These are phyloP conservation scores for Gila robusta DNA, from an alignment of 2,797 vertebrate genomes.

Conservation along the genomic window DNA sequence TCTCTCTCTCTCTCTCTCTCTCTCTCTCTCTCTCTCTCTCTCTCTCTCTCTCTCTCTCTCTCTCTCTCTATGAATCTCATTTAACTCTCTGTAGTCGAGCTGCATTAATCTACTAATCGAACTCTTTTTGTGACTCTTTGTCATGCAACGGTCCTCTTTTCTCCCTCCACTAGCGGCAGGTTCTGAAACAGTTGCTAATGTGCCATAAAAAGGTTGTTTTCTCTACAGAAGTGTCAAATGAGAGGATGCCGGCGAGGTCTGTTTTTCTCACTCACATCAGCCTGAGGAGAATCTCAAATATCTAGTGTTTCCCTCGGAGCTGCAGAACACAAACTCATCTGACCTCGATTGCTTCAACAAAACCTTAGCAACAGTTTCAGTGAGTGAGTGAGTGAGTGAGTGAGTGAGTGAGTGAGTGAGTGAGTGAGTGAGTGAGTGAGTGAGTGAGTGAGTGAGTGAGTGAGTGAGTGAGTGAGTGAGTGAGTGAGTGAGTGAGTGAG, in stretches of 20 bases:
- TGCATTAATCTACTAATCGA: neutral
- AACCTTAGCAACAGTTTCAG: neutral
- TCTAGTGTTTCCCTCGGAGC: neutral
- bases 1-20: too few species aligned
- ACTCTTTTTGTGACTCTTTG: neutral
- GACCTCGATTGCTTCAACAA: neutral
- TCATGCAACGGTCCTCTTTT: neutral
- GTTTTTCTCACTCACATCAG: constrained; percentile 8
- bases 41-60: too few species aligned
- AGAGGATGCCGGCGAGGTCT: neutral
- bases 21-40: too few species aligned
- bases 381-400: too few species aligned
- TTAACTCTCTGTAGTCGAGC: too few species aligned
- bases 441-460: too few species aligned
- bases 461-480: too few species aligned
- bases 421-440: too few species aligned
- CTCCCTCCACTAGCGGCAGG: constrained; percentile 29
- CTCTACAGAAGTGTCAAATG: too few species aligned
- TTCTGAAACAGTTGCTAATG: constrained; percentile 54
- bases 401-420: too few species aligned
- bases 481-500: too few species aligned
- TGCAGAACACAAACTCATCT: neutral
- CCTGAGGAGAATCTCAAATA: constrained; percentile 1
- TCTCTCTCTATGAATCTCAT: too few species aligned
- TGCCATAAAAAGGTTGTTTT: constrained; percentile 32